A percentile compares a stretch with the other conserved stretches of the same genome.
These are phyloP conservation scores for Dicaeum eximium DNA, from an alignment of 2,113 vertebrate species.

Conservation along the genomic window DNA sequence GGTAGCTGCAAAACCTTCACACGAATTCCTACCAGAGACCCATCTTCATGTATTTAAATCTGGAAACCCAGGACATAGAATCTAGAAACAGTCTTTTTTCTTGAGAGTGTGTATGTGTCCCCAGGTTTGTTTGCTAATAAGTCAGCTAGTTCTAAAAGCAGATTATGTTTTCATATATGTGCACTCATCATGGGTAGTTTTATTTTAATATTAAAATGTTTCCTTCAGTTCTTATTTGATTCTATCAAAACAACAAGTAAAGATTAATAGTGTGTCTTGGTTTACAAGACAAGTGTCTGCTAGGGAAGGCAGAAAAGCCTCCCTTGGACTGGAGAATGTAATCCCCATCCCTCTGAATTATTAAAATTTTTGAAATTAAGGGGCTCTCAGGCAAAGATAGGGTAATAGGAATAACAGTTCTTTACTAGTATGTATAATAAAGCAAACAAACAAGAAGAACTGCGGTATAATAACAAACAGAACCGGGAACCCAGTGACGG, in stretches of 20 bases:
- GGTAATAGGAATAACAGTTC: no score
- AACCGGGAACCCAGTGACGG: no score
- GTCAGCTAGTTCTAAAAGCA: background rate
- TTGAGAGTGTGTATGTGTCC: background rate
- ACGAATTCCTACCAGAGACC: fast-evolving
- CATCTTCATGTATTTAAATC: background rate
- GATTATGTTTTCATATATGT: background rate
- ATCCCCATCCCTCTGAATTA: no score
- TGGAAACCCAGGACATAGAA: background rate
- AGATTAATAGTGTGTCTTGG: background rate
- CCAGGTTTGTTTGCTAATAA: background rate
- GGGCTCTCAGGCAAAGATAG: no score
- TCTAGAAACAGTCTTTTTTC: background rate
- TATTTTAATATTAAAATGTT: background rate
- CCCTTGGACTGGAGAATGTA: no score
- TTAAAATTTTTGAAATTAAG: no score
- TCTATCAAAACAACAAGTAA: background rate
- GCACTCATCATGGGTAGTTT: background rate
- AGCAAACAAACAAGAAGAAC: no score
- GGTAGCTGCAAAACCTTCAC: background rate
- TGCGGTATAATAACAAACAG: no score
- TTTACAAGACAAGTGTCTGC: no score
- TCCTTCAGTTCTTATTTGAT: background rate
- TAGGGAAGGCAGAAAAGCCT: no score
- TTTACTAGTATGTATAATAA: no score